Evolutionary conservation across 1,140 invertebrate species (phyloP).

Genomic region (Penaeus chinensis): DNA sequence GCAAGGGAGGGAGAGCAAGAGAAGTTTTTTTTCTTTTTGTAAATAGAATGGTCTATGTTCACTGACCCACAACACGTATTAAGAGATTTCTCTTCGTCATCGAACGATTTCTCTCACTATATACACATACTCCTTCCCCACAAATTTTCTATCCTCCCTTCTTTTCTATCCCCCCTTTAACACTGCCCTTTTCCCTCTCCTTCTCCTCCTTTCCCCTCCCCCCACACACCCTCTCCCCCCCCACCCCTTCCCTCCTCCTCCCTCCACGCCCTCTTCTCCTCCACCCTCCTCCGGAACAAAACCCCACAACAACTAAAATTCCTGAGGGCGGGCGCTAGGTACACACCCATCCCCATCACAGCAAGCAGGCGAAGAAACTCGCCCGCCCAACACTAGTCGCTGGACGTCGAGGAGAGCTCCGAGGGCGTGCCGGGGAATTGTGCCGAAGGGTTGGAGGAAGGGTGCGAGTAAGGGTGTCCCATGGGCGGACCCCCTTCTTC

Average conservation of each 20-base stretch:
- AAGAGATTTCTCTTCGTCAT: no score
- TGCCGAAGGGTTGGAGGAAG: conserved; percentile 66
- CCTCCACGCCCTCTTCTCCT: no score
- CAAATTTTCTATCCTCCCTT: no score
- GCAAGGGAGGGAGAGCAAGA: no score
- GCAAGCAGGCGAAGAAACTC: conserved; percentile 21
- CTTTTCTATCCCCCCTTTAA: neutral
- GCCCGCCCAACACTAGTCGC: conserved; percentile 65
- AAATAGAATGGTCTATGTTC: no score
- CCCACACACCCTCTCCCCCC: neutral
- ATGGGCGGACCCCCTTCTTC: conserved; percentile 65
- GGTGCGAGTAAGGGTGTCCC: conserved; percentile 63
- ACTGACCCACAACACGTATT: no score
- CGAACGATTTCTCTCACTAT: no score
- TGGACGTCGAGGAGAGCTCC: conserved; percentile 68
- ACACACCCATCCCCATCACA: conserved; percentile 13
- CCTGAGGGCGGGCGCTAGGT: conserved; percentile 8
- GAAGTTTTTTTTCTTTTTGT: no score
- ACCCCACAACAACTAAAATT: neutral
- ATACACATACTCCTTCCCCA: no score
- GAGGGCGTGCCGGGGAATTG: conserved; percentile 68
- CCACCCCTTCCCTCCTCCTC: no score
- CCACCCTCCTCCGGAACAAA: no score
- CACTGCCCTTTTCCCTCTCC: neutral
- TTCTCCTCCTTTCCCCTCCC: neutral